These are phyloP conservation scores for Protomyctophum bolini DNA, from an alignment of 2,113 vertebrate genomes.

Conservation along the genomic window DNA sequence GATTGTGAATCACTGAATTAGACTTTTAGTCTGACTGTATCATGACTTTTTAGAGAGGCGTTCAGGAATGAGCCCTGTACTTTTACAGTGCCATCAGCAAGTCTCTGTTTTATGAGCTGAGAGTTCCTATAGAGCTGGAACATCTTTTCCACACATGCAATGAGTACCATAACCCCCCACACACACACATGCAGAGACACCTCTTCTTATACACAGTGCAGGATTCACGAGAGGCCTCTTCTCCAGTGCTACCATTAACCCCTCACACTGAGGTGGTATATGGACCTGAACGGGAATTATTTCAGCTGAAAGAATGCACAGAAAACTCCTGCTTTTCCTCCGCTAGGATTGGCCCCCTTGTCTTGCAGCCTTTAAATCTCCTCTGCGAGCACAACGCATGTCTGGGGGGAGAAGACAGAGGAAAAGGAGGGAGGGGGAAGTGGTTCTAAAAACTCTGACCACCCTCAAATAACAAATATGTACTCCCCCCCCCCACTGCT, in stretches of 20 bases:
- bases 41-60: background rate
- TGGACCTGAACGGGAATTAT: conserved; percentile 42
- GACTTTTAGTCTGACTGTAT: no score
- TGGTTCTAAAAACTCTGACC: conserved; percentile 34
- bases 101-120: conserved; percentile 38
- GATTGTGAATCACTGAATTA: no score
- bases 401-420: conserved; percentile 42
- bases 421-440: background rate
- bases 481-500: conserved; percentile 34
- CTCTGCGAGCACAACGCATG: conserved; percentile 19
- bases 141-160: conserved; percentile 56
- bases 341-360: background rate
- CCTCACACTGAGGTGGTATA: conserved; percentile 29
- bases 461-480: conserved; percentile 49
- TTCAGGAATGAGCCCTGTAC: conserved; percentile 1
- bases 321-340: conserved; percentile 7
- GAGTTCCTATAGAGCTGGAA: conserved; percentile 39
- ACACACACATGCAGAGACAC: background rate
- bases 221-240: background rate
- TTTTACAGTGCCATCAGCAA: conserved; percentile 16
- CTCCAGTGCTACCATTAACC: conserved; percentile 46
- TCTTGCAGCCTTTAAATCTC: conserved; percentile 26
- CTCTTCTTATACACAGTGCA: background rate
- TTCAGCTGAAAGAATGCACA: conserved; percentile 32
- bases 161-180: background rate